phyloP scores from a whole-genome alignment of 2,888 invertebrate species.

The Cataglyphis livida region DNA sequence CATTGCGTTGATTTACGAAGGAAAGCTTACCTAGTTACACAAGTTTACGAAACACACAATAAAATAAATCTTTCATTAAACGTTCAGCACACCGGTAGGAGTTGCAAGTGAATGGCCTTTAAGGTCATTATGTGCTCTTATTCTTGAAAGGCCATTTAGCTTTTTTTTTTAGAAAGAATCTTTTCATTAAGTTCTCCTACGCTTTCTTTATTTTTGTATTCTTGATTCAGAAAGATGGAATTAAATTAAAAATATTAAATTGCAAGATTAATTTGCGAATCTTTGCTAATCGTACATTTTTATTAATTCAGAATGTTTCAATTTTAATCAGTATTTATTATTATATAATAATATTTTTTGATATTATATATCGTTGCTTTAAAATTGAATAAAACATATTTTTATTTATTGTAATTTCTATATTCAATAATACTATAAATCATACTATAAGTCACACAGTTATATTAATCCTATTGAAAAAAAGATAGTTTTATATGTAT shows the following conservation, averaged over 20 bases:
- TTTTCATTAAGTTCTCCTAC: constrained; percentile 11
- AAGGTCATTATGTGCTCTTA: not conserved
- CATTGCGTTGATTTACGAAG: constrained; percentile 16
- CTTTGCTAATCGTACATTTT: not conserved
- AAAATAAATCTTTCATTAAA: constrained; percentile 21
- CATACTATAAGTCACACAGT: not conserved
- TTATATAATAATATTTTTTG: not conserved
- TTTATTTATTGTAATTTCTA: not conserved
- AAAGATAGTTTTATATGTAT: not conserved
- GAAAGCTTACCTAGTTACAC: not conserved
- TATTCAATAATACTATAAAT: not conserved
- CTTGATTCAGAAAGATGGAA: not conserved
- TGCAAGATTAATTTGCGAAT: not conserved
- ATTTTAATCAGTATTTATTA: not conserved
- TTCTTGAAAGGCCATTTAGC: constrained; percentile 11
- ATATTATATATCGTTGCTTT: not conserved
- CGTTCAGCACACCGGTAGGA: not conserved
- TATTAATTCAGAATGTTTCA: not conserved
- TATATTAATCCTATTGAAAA: not conserved
- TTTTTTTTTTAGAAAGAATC: constrained; percentile 2
- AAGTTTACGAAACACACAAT: constrained; percentile 23
- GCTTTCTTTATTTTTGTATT: not conserved
- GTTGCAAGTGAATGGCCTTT: constrained; percentile 12
- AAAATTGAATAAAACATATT: not conserved
- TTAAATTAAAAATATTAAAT: constrained; percentile 4